phyloP scores from a whole-genome alignment of 2,113 vertebrate genomes.

The Phylloscopus trochiloides region DNA sequence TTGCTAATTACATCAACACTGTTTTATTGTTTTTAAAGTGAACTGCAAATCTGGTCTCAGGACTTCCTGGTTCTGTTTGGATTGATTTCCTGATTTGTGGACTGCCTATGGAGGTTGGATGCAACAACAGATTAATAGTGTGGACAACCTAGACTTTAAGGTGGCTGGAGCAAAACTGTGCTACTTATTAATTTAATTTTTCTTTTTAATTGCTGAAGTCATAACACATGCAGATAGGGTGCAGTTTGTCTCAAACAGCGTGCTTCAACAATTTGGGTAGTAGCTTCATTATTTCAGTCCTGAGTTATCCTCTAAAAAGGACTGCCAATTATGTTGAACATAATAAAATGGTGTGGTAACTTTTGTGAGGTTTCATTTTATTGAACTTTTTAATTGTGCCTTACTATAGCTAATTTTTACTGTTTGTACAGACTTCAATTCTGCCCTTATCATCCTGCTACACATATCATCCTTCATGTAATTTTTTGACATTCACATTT shows the following conservation, averaged over 20 bases:
- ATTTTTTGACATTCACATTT: not conserved
- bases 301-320: not conserved
- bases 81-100: not conserved
- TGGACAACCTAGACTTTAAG: not conserved
- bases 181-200: not conserved
- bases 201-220: not conserved
- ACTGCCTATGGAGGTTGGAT: not conserved
- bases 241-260: not conserved
- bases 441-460: not conserved
- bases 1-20: not conserved
- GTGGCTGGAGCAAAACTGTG: not conserved
- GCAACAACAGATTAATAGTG: not conserved
- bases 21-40: not conserved
- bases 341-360: not conserved
- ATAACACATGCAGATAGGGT: not conserved
- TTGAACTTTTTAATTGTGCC: not conserved
- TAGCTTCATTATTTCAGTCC: not conserved
- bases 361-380: not conserved
- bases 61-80: not conserved
- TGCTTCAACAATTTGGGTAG: not conserved
- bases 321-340: not conserved
- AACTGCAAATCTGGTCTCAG: not conserved
- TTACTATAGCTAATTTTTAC: constrained; percentile 2
- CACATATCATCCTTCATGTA: not conserved
- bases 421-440: not conserved